phyloP scores from a whole-genome alignment of 1,140 invertebrate genomes.

The Heliconius hermathena region DNA sequence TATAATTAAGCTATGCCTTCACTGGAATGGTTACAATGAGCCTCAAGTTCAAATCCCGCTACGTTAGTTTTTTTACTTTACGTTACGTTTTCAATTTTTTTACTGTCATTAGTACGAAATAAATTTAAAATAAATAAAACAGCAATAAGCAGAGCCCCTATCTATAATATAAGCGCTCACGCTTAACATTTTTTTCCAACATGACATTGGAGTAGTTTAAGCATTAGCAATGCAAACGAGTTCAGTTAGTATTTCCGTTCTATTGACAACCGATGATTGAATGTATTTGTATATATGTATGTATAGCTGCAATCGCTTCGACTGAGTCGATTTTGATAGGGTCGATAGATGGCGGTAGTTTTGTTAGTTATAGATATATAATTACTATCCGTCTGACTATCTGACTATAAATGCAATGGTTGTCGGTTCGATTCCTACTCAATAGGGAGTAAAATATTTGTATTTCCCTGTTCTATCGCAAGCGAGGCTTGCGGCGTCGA shows the following conservation, averaged over 20 bases:
- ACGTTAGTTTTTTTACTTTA: too few relatives aligned
- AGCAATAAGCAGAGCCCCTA: conserved; percentile 19
- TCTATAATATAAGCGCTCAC: not conserved
- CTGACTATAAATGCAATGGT: too few relatives aligned
- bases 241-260: conserved; percentile 53
- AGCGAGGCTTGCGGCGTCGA: too few relatives aligned
- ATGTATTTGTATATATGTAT: conserved; percentile 44
- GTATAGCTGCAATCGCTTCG: conserved; percentile 38
- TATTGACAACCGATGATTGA: conserved; percentile 67
- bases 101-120: too few relatives aligned
- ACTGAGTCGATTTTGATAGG: not conserved
- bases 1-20: too few relatives aligned
- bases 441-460: too few relatives aligned
- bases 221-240: conserved; percentile 66
- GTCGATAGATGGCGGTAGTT: conserved; percentile 44
- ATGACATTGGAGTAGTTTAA: conserved; percentile 61
- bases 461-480: too few relatives aligned
- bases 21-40: too few relatives aligned
- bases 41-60: too few relatives aligned
- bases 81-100: too few relatives aligned
- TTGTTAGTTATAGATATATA: not conserved
- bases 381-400: too few relatives aligned
- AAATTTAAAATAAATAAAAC: not conserved
- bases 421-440: too few relatives aligned
- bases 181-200: conserved; percentile 44